Evolutionary conservation across 2,888 invertebrate species (phyloP), one percentile per base, ranked within the genome.

Genomic region (Leptura quadrifasciata): DNA sequence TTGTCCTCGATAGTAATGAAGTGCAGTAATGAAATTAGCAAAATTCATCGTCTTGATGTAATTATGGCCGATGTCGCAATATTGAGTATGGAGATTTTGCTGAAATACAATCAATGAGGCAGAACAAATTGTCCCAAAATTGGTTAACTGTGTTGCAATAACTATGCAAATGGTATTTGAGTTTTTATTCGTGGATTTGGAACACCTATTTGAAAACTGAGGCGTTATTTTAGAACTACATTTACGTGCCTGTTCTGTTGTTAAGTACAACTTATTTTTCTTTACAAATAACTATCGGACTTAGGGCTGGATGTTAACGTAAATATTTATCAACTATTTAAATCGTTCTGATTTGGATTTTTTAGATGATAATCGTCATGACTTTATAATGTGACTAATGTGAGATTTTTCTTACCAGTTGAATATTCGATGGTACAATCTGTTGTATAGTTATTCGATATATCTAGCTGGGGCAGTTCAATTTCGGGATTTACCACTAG

Each of bases 351-450:
- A n/a, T n/a, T n/a, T n/a, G n/a, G n/a, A n/a, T n/a, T n/a, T n/a
- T n/a, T n/a, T n/a, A n/a, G n/a, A n/a, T n/a, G n/a, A n/a, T n/a
- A n/a, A n/a, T n/a, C n/a, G n/a, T n/a, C n/a, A n/a, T n/a, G n/a
- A n/a, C n/a, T n/a, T n/a, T n/a, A n/a, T n/a, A n/a, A n/a, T n/a
- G n/a, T n/a, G n/a, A n/a, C n/a, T n/a, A n/a, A n/a, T n/a, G n/a
- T n/a, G n/a, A n/a, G n/a, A n/a, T n/a, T n/a, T n/a, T n/a, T 77
- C 82, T 83, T 89, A 93, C 94, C 95, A 76, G 95, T 95, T 24
- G 95, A 95, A 86, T 96, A 94, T 89, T 95, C 94, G 75, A 95
- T 94, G 58, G 96, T 97, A 86, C 96, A 97, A 88, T 97, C 96
- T n/a, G 94, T 93, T 0, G 96, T 96, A 85, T 94, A 95, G 89